Evolutionary conservation across 2,797 vertebrate species (phyloP), one percentile per base, ranked within the genome.

Genomic region (Takifugu ocellatus): DNA sequence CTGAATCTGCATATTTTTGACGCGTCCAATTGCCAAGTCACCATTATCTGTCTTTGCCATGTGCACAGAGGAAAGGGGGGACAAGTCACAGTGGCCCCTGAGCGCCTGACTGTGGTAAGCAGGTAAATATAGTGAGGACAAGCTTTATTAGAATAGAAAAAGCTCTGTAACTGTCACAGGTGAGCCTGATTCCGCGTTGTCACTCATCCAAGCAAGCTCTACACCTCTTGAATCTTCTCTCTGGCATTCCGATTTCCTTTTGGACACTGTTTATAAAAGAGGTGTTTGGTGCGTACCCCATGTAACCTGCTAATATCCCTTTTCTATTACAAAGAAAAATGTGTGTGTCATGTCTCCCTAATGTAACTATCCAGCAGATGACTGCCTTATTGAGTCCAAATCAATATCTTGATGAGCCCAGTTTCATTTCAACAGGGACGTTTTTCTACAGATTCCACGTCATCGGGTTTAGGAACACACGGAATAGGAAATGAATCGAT

Each of bases 51-150:
- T 71, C 62, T 44, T 57, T 66, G 64, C 61, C 54, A 46, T 7
- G 53, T 59, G 58, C 61, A 68, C 60, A 46, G 50, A 61, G 39
- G 33, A 16, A 33, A 33, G 51, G 21, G 46, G 39, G 43, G 63
- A 50, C 71, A 74, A 83, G 85, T 86, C 82, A 80, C 82, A 73
- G 75, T 31, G 68, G 82, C 63, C 78, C 83, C 78, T 68, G 85
- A 83, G 84, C 88, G 84, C 55, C 85, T 82, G 84, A 83, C 84
- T 87, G 87, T 90, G 80, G 70, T 87, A 86, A 90, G 80, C 83
- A 84, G 85, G 78, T 90, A 90, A 91, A 90, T 89, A 88, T 87
- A 87, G 86, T 59, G 66, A 67, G 76, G 79, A 84, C 82, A 84
- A 75, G 70, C 64, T 86, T 87, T 87, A 89, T 89, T 86, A 63